Conservation (phyloP, 2,888 invertebrate genomes). For the Cheiracanthium punctorium region DNA sequence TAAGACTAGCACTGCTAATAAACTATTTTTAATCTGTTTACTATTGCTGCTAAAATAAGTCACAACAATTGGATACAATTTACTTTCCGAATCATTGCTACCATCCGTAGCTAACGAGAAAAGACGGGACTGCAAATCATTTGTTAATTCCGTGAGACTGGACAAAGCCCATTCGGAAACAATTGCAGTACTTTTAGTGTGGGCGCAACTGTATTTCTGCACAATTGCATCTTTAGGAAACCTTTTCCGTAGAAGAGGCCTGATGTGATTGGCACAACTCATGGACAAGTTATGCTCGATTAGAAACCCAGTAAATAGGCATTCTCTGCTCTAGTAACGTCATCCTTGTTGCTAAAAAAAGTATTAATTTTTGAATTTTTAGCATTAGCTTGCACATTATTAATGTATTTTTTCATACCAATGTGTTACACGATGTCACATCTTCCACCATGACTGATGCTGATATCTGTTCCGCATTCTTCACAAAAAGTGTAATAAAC, state of each 20-base stretch:
- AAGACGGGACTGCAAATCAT: neutral
- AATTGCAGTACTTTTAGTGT: neutral
- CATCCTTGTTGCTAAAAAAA: neutral
- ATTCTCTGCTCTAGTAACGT: constrained; percentile 1
- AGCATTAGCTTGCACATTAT: neutral
- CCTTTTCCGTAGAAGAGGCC: neutral
- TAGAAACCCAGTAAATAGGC: neutral
- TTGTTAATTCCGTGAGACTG: neutral
- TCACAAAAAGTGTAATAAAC: neutral
- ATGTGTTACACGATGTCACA: neutral
- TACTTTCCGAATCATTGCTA: neutral
- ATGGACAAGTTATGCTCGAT: neutral
- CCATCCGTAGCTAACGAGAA: constrained; percentile 3
- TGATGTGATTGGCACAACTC: constrained; percentile 1
- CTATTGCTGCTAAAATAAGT: neutral
- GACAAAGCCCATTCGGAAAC: neutral
- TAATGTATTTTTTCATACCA: neutral
- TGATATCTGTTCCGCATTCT: neutral
- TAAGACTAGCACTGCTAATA: neutral
- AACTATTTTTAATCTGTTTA: neutral
- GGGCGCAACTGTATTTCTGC: neutral
- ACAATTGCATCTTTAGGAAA: neutral
- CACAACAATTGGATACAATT: constrained; percentile 4
- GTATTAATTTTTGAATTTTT: neutral
- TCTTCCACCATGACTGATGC: neutral